These are phyloP conservation scores for Onychostruthus taczanowskii DNA, from an alignment of 2,113 vertebrate species.

Conservation along the genomic window DNA sequence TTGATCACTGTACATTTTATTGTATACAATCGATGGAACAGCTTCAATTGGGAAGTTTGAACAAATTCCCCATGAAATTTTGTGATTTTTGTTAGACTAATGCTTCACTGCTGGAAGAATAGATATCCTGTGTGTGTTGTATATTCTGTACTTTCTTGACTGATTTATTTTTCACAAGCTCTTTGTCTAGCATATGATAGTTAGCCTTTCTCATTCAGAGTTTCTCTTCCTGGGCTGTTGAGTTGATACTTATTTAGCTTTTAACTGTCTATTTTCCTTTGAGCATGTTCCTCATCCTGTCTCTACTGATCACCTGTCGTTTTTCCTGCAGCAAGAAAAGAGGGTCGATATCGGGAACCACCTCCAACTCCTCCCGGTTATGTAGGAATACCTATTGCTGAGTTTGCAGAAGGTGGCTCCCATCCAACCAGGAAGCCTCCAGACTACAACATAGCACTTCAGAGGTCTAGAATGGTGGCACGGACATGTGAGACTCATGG, in stretches of 20 bases:
- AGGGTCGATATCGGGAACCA: slow-evolving; percentile 91
- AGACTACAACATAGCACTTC: slow-evolving; percentile 94
- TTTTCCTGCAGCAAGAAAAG: slow-evolving; percentile 84
- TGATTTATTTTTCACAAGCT: background rate
- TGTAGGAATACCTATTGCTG: slow-evolving; percentile 90
- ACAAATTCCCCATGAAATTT: background rate
- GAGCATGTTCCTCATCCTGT: background rate
- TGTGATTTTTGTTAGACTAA: background rate
- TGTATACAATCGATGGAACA: background rate
- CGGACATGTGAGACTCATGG: slow-evolving; percentile 82
- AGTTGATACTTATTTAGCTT: background rate
- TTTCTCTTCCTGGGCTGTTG: background rate
- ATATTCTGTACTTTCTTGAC: background rate
- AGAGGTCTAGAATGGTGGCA: slow-evolving; percentile 93
- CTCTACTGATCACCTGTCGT: slow-evolving; percentile 12
- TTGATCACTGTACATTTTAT: background rate
- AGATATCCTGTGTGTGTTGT: background rate
- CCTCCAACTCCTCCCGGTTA: slow-evolving; percentile 96
- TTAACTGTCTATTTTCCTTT: background rate
- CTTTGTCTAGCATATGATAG: background rate
- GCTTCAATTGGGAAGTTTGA: background rate
- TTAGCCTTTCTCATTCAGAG: background rate
- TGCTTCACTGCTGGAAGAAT: background rate
- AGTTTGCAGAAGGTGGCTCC: slow-evolving; percentile 84
- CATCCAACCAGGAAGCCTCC: slow-evolving; percentile 89